Percentiles rank a stretch among this genome's conserved stretches.
Evolutionary conservation across 1,140 invertebrate genomes (phyloP).

Genomic region (Eumeta japonica): DNA sequence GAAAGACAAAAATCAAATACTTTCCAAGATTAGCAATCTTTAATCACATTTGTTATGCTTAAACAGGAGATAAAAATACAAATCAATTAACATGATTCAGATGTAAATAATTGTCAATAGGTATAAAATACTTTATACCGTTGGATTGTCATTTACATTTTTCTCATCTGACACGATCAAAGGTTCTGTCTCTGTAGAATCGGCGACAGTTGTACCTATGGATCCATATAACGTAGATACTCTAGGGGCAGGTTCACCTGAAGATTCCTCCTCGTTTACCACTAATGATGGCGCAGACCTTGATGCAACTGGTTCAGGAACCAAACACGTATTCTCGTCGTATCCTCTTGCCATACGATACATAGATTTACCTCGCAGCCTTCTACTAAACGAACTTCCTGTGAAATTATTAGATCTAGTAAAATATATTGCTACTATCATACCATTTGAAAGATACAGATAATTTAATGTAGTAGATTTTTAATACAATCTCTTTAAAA

Average conservation of each 20-base stretch:
- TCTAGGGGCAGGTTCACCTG: conserved; percentile 29
- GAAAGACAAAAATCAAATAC: no score
- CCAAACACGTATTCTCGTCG: conserved; percentile 54
- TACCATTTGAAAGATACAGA: neutral
- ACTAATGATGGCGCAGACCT: conserved; percentile 41
- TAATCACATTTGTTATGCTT: no score
- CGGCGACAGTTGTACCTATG: conserved; percentile 26
- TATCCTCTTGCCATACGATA: conserved; percentile 69
- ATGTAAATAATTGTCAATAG: no score
- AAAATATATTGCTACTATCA: neutral
- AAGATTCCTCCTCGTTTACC: conserved; percentile 26
- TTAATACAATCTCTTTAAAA: no score
- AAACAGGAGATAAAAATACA: no score
- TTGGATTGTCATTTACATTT: conserved; percentile 19
- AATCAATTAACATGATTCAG: no score
- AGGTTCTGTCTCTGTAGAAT: conserved; percentile 33
- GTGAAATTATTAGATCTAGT: no score
- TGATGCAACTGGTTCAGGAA: conserved; percentile 28
- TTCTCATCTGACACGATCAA: conserved; percentile 19
- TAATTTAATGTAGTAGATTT: no score
- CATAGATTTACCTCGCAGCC: conserved; percentile 69
- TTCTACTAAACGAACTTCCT: conserved; percentile 70
- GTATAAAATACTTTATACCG: no score
- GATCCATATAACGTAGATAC: conserved; percentile 43
- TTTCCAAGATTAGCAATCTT: no score